Evolutionary conservation across 2,888 invertebrate species (phyloP), one percentile per base, ranked within the genome.

Genomic region (Autographa gamma): DNA sequence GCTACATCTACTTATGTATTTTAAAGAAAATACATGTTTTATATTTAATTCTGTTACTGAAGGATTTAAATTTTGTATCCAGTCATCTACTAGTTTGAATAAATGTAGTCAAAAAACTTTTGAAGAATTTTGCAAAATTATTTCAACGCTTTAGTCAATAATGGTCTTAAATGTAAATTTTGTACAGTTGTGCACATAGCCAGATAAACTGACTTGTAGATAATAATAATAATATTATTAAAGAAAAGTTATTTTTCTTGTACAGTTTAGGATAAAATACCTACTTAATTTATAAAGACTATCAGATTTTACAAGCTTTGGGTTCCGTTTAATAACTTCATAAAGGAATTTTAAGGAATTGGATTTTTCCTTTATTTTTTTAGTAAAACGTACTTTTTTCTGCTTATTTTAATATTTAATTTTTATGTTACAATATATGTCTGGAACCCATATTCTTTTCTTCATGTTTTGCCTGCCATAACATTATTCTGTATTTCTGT

Each of bases 191-290:
- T 71, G 58, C 54, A 32, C 63, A n/a, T 71, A 82, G 78, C 81
- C 81, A 69, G 70, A 31, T 74, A 74, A 75, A 82, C 77, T 82
- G 88, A 88, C 90, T 90, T 84, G 48, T 87, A 83, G 90, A 89
- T 86, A 84, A 85, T 25, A 25, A 25, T 25, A 25, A 25, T 25
- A 25, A 25, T 83, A 86, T 86, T 81, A 74, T 16, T 54, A 9
- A 9, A 74, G 72, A 79, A 76, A 84, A 81, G 74, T 86, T 82
- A 86, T 86, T 88, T 89, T 88, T 86, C 82, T 85, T 91, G 91
- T 91, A 91, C 91, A 91, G 90, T 70, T 13, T 69, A 75, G 0
- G 18, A 90, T 87, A 88, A 60, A 76, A 68, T 16, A 83, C 83
- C 85, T 87, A 85, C 79, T 83, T 84, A 78, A 83, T 83, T 86